Evolutionary conservation across 2,888 invertebrate species (phyloP).

Genomic region (Brachynemurus nebulosus): DNA sequence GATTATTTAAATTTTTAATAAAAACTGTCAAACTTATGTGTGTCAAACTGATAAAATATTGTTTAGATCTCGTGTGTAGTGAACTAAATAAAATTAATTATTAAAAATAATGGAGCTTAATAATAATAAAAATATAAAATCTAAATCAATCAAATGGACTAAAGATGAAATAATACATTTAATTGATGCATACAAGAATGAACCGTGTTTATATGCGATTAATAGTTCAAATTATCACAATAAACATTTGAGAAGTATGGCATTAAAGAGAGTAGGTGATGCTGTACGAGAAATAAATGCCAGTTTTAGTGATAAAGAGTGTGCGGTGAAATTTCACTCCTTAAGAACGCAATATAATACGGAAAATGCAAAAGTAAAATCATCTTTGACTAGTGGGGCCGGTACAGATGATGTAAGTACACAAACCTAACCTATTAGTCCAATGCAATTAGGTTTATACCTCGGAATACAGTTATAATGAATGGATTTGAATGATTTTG

Average conservation of each 20-base stretch:
- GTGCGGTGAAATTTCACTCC: neutral
- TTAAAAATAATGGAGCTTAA: no score
- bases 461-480: no score
- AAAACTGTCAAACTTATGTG: no score
- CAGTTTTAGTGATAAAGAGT: neutral
- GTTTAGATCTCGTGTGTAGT: no score
- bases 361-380: neutral
- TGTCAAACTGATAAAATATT: no score
- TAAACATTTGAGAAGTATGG: neutral
- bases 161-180: conserved; percentile 1
- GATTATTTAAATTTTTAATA: no score
- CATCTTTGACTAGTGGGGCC: neutral
- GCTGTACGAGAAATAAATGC: conserved; percentile 1
- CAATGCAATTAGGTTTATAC: no score
- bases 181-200: conserved; percentile 3
- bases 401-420: neutral
- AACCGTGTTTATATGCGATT: conserved; percentile 3
- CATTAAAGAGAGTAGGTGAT: neutral
- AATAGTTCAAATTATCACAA: conserved; percentile 3
- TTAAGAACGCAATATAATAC: neutral
- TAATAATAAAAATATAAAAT: no score
- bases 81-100: no score
- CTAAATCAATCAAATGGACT: neutral
- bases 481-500: no score
- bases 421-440: no score